Evolutionary conservation across 2,113 vertebrate species (phyloP), one percentile per base, ranked within the genome.

Genomic region (Lycaon pictus): DNA sequence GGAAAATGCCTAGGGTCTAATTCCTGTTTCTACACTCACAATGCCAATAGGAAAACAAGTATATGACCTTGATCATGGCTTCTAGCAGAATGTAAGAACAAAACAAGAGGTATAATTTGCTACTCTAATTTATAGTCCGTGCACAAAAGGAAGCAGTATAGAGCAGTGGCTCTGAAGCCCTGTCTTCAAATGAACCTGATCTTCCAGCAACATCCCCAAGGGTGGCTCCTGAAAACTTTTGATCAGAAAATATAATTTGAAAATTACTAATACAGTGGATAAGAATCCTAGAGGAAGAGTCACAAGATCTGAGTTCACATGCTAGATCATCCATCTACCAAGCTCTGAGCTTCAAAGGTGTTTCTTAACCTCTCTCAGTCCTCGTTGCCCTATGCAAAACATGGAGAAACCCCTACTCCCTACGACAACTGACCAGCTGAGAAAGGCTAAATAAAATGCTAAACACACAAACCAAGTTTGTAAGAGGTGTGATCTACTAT

Each of bases 11-110:
- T 60, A 82, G 2, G 93, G 53, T 56, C 27, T 82, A 88, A 90
- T 29, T 83, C 8, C 67, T 48, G 20, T 84, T 80, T 88, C 76
- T 82, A 35, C 51, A 53, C 58, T 20, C 32, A 88, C 3, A 77
- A n/a, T 37, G 2, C 12, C 56, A 90, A 15, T 8, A 85, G 16
- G 23, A 84, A 72, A 91, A 97, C 20, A 88, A 1, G 23, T 37
- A 60, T 32, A 86, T 16, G 74, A 92, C 20, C 43, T 56, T 85
- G 8, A 77, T 23, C 3, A 29, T 55, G 13, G 35, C 23, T 67
- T 55, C 6, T 35, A 65, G 15, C 15, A 95, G 79, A 92, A 85
- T 7, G 10, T 55, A 98, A 69, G 7, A 92, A 96, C 16, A 95
- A 72, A 65, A 71, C 71, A 20, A 62, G 53, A 60, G 11, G 23